Evolutionary conservation across 2,113 vertebrate genomes (phyloP), one percentile per base, ranked within the genome.

Genomic region (Hypomesus transpacificus): DNA sequence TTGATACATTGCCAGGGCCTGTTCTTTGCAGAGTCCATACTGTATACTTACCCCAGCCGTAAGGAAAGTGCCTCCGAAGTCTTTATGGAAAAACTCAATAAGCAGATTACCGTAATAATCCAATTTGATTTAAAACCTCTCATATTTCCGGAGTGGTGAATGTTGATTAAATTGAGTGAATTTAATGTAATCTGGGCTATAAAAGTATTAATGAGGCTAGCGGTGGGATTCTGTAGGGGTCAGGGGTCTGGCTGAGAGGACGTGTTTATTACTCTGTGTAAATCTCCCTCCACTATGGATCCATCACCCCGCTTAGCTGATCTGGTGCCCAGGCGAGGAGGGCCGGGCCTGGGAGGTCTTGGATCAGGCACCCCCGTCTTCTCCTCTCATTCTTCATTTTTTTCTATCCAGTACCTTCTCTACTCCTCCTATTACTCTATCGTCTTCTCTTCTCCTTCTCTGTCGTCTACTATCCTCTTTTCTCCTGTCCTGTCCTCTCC

Each of bases 141-240:
- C 68, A 76, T 74, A 82, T 74, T 78, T 76, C 71, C 61, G 31
- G 34, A 58, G 60, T 71, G 62, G 62, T 59, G 70, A 66, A 71
- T 70, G 66, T 20, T 69, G 62, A 81, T 81, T 79, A 81, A 81
- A 81, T 75, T 66, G 74, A 73, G 60, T 70, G 75, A 75, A 70
- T 73, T 77, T 69, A 70, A 77, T 81, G 72, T 77, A 75, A 79
- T 81, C 39, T 80, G 57, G 63, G 68, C 71, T 18, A 68, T 75
- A 84, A 79, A 84, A 71, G 65, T 79, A 64, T 70, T 79, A 69
- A 81, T 67, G 66, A 69, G 62, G 58, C 65, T 46, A 66, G 70
- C 68, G 46, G 51, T 21, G 54, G 64, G 59, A 68, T 71, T 68
- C 70, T 61, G 54, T 26, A 58, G 21, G 65, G 69, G 62, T 71